Base-by-base conservation (phyloP, 2,113 vertebrate genomes). In the Dryoscopus gambensis region DNA sequence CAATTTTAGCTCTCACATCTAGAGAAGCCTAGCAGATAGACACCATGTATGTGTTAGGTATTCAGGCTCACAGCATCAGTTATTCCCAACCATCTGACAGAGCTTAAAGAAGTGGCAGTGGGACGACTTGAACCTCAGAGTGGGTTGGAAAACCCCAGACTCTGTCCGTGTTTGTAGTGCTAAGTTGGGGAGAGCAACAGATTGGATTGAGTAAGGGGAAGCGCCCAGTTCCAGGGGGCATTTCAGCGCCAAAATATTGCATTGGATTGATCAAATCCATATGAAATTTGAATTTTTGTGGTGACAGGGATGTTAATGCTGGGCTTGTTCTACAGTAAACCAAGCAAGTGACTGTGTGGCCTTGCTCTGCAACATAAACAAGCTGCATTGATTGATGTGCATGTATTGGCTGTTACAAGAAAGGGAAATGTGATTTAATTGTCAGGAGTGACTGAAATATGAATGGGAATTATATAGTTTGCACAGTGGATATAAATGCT, bases 21-120 rank as follows among this genome's bases (percentile, higher is more conserved):
- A 19, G 27, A 67, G 62, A 44, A 37, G 22, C 63, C 33, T 27
- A 67, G 44, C 50, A 52, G 47, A 10, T 6, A 17, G 28, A n/a
- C 23, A 56, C 37, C 0, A 0, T 13, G 5, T n/a, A n/a, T 52
- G 5, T 55, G 46, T 71, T 47, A 20, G 8, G 4, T 53, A 11
- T 39, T 82, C 46, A 11, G 23, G 30, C 62, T 90, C 71, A 27
- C 30, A 50, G 53, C 57, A 28, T 37, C n/a, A 3, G 35, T 44
- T 74, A 47, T 7, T 89, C 46, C 40, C 52, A 83, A 7, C 11
- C 46, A 69, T 30, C 37, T 68, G 50, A 65, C 15, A 30, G 70
- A 49, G 52, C 70, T 44, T 24, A 49, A 57, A 33, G 21, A 37
- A 47, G 20, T 30, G 19, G 40, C 47, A 64, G 27, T 18, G 28